These are phyloP conservation scores for Florisuga fusca DNA, from an alignment of 2,797 vertebrate genomes.

Conservation along the genomic window DNA sequence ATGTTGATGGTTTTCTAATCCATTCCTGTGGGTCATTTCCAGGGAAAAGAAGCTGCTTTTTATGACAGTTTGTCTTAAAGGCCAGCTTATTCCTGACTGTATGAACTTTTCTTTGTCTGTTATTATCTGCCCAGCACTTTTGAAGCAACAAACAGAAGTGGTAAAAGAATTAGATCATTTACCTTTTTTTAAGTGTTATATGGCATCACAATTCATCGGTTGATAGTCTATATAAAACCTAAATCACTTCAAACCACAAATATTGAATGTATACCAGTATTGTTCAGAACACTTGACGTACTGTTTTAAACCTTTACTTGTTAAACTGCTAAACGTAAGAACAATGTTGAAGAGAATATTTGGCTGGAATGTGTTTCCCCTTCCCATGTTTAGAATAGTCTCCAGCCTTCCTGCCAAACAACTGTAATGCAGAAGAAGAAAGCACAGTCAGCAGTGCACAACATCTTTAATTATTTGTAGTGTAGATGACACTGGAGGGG, in stretches of 20 bases:
- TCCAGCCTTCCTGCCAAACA: neutral
- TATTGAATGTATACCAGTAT: neutral
- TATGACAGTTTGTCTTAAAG: neutral
- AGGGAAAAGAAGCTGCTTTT: neutral
- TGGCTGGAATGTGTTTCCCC: neutral
- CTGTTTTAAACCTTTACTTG: neutral
- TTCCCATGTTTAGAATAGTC: neutral
- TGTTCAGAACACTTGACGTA: neutral
- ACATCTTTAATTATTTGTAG: neutral
- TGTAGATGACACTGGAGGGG: neutral
- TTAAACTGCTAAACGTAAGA: neutral
- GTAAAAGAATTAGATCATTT: neutral
- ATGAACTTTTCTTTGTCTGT: neutral
- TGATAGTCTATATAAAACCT: neutral
- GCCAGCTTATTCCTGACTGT: neutral
- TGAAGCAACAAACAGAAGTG: neutral
- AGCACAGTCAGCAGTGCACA: accelerated
- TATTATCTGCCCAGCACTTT: neutral
- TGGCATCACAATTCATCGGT: neutral
- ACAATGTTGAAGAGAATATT: neutral
- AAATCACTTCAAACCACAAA: neutral
- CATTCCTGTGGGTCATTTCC: neutral
- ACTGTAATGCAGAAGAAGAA: neutral
- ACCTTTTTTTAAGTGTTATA: neutral
- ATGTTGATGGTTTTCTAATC: neutral